These are phyloP conservation scores for Aromia moschata DNA, from an alignment of 2,888 invertebrate genomes.

Conservation along the genomic window DNA sequence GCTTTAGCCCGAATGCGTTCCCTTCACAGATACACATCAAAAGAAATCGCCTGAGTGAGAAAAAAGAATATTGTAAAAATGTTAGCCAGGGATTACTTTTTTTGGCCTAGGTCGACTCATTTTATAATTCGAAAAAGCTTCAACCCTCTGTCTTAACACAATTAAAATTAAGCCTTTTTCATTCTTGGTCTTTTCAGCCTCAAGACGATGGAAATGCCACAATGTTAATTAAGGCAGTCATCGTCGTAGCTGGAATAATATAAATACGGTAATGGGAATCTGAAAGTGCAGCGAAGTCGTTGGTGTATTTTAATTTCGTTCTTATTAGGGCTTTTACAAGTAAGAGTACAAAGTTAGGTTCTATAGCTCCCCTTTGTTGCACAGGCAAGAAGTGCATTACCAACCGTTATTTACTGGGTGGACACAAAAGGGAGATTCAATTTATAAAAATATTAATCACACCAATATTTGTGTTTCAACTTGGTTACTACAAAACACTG, in stretches of 20 bases:
- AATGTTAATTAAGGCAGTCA: conserved; percentile 9
- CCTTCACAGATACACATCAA: not conserved
- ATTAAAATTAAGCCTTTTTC: not conserved
- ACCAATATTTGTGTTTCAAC: no score
- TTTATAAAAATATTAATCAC: no score
- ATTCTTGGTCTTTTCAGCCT: not conserved
- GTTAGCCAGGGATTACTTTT: not conserved
- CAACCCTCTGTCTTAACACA: not conserved
- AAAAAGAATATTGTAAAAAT: conserved; percentile 1
- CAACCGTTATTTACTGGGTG: no score
- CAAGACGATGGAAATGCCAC: conserved; percentile 1
- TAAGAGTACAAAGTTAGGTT: not conserved
- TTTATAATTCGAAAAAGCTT: not conserved
- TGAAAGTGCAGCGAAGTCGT: not conserved
- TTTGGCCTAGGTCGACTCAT: not conserved
- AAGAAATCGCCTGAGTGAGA: not conserved
- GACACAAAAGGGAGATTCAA: no score
- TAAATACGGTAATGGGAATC: conserved; percentile 2
- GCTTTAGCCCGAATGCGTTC: no score
- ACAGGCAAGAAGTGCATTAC: not conserved
- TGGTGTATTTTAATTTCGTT: conserved; percentile 3
- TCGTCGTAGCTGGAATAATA: not conserved
- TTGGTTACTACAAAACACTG: no score
- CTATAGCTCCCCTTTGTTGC: not conserved
- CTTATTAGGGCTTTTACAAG: not conserved